Percentiles rank a stretch among this genome's conserved stretches.
phyloP scores from a whole-genome alignment of 2,113 vertebrate genomes.

The Apistogramma diplotaenia region DNA sequence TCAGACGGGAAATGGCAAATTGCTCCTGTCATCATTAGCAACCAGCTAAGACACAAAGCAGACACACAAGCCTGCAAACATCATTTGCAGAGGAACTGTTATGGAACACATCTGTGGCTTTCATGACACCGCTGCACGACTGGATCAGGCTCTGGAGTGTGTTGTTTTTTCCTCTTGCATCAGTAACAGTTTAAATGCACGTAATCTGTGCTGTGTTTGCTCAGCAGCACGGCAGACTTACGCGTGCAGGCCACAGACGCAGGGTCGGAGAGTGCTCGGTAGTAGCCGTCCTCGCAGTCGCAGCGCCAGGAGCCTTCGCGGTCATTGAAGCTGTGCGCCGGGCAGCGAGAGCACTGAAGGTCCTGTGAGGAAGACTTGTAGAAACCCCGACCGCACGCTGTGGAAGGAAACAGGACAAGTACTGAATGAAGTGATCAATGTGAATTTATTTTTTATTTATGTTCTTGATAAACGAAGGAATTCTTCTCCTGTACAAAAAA shows the following conservation, averaged over 20 bases:
- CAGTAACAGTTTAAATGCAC: slow-evolving; percentile 33
- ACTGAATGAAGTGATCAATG: neutral
- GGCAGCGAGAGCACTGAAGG: slow-evolving; percentile 95
- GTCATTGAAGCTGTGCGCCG: slow-evolving; percentile 93
- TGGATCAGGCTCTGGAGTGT: neutral
- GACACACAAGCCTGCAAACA: slow-evolving; percentile 58
- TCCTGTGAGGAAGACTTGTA: slow-evolving; percentile 99
- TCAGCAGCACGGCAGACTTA: slow-evolving; percentile 77
- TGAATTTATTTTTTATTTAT: neutral
- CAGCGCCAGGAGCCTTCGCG: slow-evolving; percentile 94
- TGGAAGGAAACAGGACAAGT: neutral
- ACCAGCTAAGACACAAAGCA: slow-evolving; percentile 56
- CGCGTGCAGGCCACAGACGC: slow-evolving; percentile 93
- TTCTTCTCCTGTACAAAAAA: neutral
- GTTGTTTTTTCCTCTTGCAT: neutral
- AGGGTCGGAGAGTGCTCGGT: slow-evolving; percentile 89
- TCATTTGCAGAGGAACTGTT: slow-evolving; percentile 43
- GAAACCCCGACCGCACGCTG: slow-evolving; percentile 95
- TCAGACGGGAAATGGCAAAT: slow-evolving; percentile 75
- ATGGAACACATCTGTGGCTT: slow-evolving; percentile 56
- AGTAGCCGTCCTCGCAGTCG: slow-evolving; percentile 97
- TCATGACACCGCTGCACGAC: slow-evolving; percentile 32
- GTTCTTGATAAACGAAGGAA: neutral
- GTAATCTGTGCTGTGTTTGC: slow-evolving; percentile 20
- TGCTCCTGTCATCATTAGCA: slow-evolving; percentile 76